Percentiles rank a stretch among this genome's conserved stretches.
These are phyloP conservation scores for Poeciliopsis infans DNA, from an alignment of 2,797 vertebrate genomes.

Conservation along the genomic window DNA sequence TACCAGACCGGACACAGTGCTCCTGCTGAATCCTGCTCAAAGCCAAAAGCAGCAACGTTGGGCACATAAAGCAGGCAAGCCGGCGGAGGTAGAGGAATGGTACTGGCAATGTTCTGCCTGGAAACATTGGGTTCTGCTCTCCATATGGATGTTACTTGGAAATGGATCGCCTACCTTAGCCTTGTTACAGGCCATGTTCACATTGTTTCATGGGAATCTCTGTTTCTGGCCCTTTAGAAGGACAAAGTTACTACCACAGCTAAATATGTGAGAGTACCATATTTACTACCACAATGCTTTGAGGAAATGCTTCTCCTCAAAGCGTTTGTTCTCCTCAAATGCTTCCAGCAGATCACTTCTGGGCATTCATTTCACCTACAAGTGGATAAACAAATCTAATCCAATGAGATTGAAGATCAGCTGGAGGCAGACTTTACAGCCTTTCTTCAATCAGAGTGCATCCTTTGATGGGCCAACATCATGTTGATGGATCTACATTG, in stretches of 20 bases:
- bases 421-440: not conserved
- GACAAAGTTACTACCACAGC: not conserved
- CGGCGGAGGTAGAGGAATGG: not conserved
- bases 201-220: not conserved
- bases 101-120: not conserved
- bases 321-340: not conserved
- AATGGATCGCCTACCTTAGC: not conserved
- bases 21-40: not conserved
- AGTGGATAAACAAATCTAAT: not conserved
- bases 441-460: no score
- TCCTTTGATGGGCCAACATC: no score
- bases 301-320: no score
- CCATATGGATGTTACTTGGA: not conserved
- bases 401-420: not conserved
- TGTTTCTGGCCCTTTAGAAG: not conserved
- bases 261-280: no score
- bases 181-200: not conserved
- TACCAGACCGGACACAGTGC: not conserved
- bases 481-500: no score
- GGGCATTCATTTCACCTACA: no score
- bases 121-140: not conserved
- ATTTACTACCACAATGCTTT: no score
- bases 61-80: not conserved
- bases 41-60: not conserved
- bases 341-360: not conserved